Evolutionary conservation across 2,888 invertebrate genomes (phyloP), one percentile per base, ranked within the genome.

Genomic region (Griposia aprilina): DNA sequence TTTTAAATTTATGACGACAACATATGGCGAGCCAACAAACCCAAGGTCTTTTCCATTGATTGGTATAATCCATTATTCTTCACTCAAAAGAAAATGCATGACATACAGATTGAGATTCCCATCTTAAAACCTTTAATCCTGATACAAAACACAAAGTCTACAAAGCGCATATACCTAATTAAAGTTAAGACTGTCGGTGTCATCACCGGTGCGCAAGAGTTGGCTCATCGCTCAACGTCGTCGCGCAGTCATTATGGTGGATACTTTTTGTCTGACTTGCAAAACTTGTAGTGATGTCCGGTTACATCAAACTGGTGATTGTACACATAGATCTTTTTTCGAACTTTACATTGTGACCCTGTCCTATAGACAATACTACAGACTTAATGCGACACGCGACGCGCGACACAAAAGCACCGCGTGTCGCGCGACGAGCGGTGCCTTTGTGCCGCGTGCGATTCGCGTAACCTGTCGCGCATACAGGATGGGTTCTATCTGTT

Each of bases 141-240:
- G 26, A 55, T 74, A 2, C 26, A 41, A 80, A 67, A 76, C 26
- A 55, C 82, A 81, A 82, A 59, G 4, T 1, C 3, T n/a, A 57
- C 50, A 65, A 62, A 78, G 70, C 69, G 66, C 17, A 30, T 55
- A 5, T 41, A 20, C n/a, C n/a, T 50, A 71, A 70, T 72, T 68
- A 71, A 48, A 60, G 50, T 30, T 23, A 62, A 72, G 68, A 78
- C 62, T 78, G 36, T 23, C 55, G 59, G 72, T 82, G 83, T 78
- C 86, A 82, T 86, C 86, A 78, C 26, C 68, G 74, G 15, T 74
- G 85, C 76, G 82, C 85, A 76, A 70, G 82, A 81, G 74, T 83
- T 85, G 74, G 45, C 41, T 74, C 84, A 78, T 78, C 30, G 55
- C 50, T 74, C 68, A 73, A 30, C 17, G 73, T 71, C 60, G 36